Evolutionary conservation across 2,113 vertebrate species (phyloP).

Genomic region (Eonycteris spelaea): DNA sequence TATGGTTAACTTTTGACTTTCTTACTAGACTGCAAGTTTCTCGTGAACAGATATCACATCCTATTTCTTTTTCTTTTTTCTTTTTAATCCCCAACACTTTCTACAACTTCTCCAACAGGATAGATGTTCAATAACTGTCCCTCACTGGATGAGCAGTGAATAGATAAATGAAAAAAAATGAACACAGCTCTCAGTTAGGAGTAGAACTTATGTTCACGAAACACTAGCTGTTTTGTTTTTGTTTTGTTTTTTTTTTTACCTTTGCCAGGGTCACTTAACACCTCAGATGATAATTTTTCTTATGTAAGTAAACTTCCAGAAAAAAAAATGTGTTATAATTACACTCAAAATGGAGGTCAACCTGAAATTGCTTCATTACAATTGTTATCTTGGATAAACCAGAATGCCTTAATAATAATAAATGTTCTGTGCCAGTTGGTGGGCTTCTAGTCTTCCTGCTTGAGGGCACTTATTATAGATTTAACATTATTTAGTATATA

Average conservation of each 20-base stretch:
- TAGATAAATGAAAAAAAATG: background rate
- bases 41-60: background rate
- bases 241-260: no score
- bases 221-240: background rate
- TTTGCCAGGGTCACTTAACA: background rate
- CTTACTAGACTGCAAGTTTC: background rate
- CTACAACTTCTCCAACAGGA: background rate
- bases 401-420: background rate
- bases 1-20: background rate
- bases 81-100: background rate
- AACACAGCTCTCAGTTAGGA: background rate
- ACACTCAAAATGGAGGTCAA: background rate
- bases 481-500: constrained; percentile 1
- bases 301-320: background rate
- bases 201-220: background rate
- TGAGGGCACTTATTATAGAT: background rate
- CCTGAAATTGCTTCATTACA: background rate
- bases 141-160: background rate
- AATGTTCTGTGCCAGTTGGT: background rate
- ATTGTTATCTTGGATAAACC: background rate
- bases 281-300: background rate
- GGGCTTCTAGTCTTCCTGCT: background rate
- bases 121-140: background rate
- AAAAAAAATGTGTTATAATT: background rate
- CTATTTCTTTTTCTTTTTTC: background rate